Conservation (phyloP, 2,888 invertebrate genomes). For the Eretmocerus hayati region DNA sequence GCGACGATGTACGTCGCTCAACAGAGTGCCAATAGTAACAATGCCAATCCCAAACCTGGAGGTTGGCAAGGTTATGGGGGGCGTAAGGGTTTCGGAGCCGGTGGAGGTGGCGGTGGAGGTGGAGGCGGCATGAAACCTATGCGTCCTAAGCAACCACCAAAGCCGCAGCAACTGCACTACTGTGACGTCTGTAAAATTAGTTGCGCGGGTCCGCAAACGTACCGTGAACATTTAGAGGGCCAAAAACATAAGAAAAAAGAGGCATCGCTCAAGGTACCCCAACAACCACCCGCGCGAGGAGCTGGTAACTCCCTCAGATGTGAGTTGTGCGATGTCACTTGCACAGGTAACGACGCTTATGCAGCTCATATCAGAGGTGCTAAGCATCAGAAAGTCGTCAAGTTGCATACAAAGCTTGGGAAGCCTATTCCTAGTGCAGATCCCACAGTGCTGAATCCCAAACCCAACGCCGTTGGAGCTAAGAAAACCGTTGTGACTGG, state of each 20-base stretch:
- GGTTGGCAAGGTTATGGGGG: slow-evolving; percentile 59
- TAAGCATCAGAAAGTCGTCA: slow-evolving; percentile 96
- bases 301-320: slow-evolving; percentile 75
- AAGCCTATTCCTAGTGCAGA: slow-evolving; percentile 96
- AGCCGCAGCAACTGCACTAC: slow-evolving; percentile 91
- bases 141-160: slow-evolving; percentile 74
- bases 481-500: slow-evolving; percentile 51
- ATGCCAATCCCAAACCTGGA: slow-evolving; percentile 49
- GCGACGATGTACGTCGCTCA: slow-evolving; percentile 92
- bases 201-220: slow-evolving; percentile 91
- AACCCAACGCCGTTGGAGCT: slow-evolving; percentile 40
- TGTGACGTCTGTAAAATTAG: slow-evolving; percentile 99
- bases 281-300: slow-evolving; percentile 48
- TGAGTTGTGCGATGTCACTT: slow-evolving; percentile 96
- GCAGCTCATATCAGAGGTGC: slow-evolving; percentile 96
- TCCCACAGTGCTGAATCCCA: slow-evolving; percentile 70
- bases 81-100: slow-evolving; percentile 50
- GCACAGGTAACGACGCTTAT: slow-evolving; percentile 97
- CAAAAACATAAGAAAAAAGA: slow-evolving; percentile 99
- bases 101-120: slow-evolving; percentile 47
- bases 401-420: slow-evolving; percentile 92
- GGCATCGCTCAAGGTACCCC: slow-evolving; percentile 68
- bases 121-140: slow-evolving; percentile 52
- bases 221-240: slow-evolving; percentile 94
- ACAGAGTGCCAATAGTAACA: slow-evolving; percentile 48